Percentiles rank a stretch among this genome's conserved stretches.
phyloP scores from a whole-genome alignment of 2,113 vertebrate genomes.

The Pterocles gutturalis region DNA sequence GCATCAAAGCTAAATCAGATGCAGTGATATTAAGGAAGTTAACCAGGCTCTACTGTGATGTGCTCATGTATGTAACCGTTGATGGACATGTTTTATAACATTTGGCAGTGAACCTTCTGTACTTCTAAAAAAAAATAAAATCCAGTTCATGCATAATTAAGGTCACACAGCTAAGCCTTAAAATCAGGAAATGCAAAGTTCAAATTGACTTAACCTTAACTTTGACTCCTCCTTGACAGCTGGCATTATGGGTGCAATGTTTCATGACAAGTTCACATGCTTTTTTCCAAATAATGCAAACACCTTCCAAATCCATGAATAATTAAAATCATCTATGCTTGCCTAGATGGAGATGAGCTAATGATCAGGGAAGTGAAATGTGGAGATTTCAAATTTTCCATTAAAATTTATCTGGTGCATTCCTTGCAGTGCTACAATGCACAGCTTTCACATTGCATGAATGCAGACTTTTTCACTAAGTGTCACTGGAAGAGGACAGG shows the following conservation, averaged over 20 bases:
- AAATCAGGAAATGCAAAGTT: slow-evolving; percentile 16
- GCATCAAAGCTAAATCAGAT: slow-evolving; percentile 25
- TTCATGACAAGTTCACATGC: slow-evolving; percentile 32
- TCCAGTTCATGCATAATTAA: slow-evolving; percentile 33
- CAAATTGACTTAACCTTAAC: slow-evolving; percentile 49
- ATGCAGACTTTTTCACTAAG: background rate
- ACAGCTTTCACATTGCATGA: background rate
- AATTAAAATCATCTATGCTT: slow-evolving; percentile 38
- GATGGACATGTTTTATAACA: slow-evolving; percentile 53
- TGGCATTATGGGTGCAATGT: slow-evolving; percentile 23
- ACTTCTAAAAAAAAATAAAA: background rate
- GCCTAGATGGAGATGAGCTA: background rate
- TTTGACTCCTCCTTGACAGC: slow-evolving; percentile 34
- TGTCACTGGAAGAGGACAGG: background rate
- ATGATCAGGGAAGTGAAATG: slow-evolving; percentile 12
- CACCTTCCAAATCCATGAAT: slow-evolving; percentile 22
- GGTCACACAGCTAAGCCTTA: background rate
- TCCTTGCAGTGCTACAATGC: background rate
- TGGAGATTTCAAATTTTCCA: background rate
- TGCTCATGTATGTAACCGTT: slow-evolving; percentile 21
- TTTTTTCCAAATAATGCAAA: slow-evolving; percentile 46
- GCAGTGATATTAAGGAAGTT: slow-evolving; percentile 19
- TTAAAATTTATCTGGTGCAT: background rate
- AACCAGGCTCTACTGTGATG: slow-evolving; percentile 2
- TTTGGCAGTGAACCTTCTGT: slow-evolving; percentile 42